Conservation (phyloP, 2,113 vertebrate species). For the Trematocara unimaculatum region DNA sequence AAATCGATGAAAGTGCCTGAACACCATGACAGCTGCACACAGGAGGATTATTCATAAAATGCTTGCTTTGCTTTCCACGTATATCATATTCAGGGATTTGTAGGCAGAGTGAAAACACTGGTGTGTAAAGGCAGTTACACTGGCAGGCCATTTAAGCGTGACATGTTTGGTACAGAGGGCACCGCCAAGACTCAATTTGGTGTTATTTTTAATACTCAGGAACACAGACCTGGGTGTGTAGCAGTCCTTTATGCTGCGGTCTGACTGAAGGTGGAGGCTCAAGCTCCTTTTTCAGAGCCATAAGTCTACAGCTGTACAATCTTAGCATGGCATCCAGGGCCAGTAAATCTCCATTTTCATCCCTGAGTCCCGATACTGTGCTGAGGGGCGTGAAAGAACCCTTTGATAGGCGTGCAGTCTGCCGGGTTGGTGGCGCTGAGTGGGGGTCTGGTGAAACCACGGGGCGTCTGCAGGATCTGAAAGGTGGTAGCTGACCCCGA, state of each 20-base stretch:
- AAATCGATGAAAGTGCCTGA: conserved; percentile 33
- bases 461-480: conserved; percentile 12
- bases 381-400: conserved; percentile 50
- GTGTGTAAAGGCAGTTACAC: conserved; percentile 1
- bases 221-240: conserved; percentile 16
- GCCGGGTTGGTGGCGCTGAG: neutral
- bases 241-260: neutral
- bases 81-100: conserved; percentile 52
- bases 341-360: conserved; percentile 30
- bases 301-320: neutral
- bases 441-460: neutral
- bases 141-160: conserved; percentile 17
- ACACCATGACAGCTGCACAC: conserved; percentile 46
- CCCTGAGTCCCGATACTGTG: neutral
- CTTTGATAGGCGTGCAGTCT: conserved; percentile 44
- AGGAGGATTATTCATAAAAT: conserved; percentile 69
- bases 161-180: conserved; percentile 1
- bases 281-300: conserved; percentile 6
- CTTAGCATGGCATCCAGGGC: neutral
- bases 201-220: conserved; percentile 58
- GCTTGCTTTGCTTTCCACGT: neutral
- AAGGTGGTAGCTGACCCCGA: neutral
- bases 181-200: neutral
- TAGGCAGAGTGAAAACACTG: conserved; percentile 19
- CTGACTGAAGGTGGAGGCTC: conserved; percentile 1